Conservation (phyloP, 2,113 vertebrate genomes). For the Austrofundulus limnaeus region DNA sequence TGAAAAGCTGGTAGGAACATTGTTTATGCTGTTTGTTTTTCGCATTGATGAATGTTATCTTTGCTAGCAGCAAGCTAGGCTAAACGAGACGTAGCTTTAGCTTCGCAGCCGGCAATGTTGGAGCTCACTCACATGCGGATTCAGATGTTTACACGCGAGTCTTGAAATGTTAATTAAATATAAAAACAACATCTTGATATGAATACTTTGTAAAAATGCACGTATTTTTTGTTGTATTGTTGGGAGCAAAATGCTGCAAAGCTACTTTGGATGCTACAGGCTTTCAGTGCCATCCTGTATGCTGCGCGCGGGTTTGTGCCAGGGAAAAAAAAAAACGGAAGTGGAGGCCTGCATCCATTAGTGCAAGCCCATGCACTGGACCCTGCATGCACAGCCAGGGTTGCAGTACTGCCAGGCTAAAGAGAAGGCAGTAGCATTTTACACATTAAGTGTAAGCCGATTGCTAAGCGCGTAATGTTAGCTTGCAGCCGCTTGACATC, state of each 20-base stretch:
- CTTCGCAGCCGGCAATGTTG: conserved; percentile 58
- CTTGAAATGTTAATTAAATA: not conserved
- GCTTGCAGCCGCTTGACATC: conserved; percentile 8
- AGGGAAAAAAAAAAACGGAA: not conserved
- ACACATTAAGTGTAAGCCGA: not conserved
- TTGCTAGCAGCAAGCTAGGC: conserved; percentile 40
- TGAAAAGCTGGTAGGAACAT: conserved; percentile 77
- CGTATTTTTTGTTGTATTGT: not conserved
- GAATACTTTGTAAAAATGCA: not conserved
- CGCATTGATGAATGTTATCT: conserved; percentile 42
- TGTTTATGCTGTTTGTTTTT: conserved; percentile 42
- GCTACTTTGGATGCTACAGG: conserved; percentile 19
- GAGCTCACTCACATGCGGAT: conserved; percentile 5
- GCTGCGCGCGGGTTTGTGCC: conserved; percentile 20
- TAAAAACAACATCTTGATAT: not conserved
- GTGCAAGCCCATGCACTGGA: conserved; percentile 62
- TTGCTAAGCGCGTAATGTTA: not conserved
- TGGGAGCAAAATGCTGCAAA: not conserved
- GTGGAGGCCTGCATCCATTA: conserved; percentile 50
- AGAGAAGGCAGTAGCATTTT: not conserved
- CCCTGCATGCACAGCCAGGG: conserved; percentile 26
- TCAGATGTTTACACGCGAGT: too few relatives aligned
- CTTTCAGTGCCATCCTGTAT: conserved; percentile 15
- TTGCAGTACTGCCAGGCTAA: conserved; percentile 40
- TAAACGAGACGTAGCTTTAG: conserved; percentile 37